Base-by-base conservation (phyloP, 2,113 vertebrate species). In the Bubo bubo region DNA sequence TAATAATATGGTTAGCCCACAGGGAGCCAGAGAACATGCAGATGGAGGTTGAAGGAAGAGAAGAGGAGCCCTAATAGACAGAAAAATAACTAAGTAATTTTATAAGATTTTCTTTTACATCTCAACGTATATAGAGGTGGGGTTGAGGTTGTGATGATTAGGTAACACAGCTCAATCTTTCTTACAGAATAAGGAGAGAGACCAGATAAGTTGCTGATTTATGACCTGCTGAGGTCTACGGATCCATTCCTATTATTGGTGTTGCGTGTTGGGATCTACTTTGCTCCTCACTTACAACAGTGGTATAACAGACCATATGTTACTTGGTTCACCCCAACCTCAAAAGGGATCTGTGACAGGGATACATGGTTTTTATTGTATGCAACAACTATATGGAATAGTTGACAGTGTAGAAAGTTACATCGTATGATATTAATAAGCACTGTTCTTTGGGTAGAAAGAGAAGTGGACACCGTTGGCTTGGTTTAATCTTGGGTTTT, bases 311-410 rank as follows among this genome's bases (percentile, higher is more conserved):
- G 26, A 64, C 27, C 8, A 14, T 0, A 2, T 63, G 56, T 11
- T 77, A 32, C 23, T 74, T 59, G 12, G 27, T 59, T 67, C 47
- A 41, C 7, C 13, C 23, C n/a, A n/a, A 0, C 8, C 7, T 53
- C 3, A 37, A 83, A 58, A 39, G 6, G 23, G 22, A 32, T 39
- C 43, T 3, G 0, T 55, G 53, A 32, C 10, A 77, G 9, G 14
- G 3, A 4, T n/a, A 7, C 1, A 0, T 77, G 21, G 2, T 19
- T 43, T 70, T 47, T 30, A 8, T 5, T 52, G 12, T 23, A 14
- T 47, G 19, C 34, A 55, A 13, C 22, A 37, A 1, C 18, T 16
- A 1, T 7, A 34, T 0, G 27, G 16, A 47, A 6, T 60, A 10
- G 39, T 41, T 68, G 35, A 7, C 53, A 76, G 35, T 35, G 18